Evolutionary conservation across 1,140 invertebrate species (phyloP).

Genomic region (Sycophila sp.): DNA sequence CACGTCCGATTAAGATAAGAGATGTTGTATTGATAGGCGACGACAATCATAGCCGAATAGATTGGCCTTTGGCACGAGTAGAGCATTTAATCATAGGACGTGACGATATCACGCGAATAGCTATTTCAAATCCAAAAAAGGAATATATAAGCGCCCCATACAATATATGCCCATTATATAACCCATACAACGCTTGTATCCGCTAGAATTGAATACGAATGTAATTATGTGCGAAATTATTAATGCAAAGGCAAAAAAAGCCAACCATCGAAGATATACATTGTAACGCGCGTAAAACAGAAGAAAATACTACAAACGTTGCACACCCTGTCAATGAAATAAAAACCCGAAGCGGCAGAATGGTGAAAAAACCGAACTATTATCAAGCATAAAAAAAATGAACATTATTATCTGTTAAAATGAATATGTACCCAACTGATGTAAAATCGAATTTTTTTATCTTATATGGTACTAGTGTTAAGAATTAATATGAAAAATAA

Average conservation of each 20-base stretch:
- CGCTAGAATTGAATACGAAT: neutral
- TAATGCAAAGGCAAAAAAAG: no score
- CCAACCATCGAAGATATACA: no score
- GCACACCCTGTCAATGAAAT: neutral
- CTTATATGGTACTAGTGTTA: no score
- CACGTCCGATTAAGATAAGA: neutral
- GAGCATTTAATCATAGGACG: neutral
- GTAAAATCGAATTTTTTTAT: no score
- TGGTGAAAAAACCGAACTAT: no score
- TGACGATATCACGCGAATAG: neutral
- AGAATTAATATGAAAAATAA: no score
- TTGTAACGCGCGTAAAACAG: no score
- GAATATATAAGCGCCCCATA: neutral
- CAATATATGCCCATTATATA: no score
- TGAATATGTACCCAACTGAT: no score
- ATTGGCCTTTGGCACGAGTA: conserved; percentile 6
- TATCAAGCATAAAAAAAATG: no score
- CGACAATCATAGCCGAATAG: conserved; percentile 21
- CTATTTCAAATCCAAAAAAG: conserved; percentile 21
- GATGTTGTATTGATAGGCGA: conserved; percentile 27
- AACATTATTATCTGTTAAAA: no score
- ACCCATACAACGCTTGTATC: neutral
- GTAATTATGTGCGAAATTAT: no score
- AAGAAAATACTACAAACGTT: neutral
- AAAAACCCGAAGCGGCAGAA: neutral